Base-by-base conservation (phyloP, 1,140 invertebrate genomes). In the Uloborus diversus region DNA sequence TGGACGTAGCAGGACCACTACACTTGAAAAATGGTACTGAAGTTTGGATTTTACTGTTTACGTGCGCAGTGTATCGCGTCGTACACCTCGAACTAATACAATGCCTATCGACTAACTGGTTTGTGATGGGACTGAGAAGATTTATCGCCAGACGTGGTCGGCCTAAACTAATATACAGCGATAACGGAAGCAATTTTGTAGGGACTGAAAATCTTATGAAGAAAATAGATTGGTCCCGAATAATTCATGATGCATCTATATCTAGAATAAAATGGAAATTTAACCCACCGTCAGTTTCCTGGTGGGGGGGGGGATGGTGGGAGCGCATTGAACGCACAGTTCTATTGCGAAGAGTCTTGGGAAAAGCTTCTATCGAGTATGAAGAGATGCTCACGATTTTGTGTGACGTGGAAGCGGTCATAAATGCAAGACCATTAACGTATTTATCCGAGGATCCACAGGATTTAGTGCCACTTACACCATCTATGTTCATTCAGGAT, bases 1-100 rank as follows among this genome's bases (percentile, higher is more conserved):
- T 86, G 27, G 84, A 87, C 80, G 82, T 85, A 25, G 84, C 85
- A 11, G 85, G 85, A 20, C 85, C 85, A 11, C 32, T 86, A 5
- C 79, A 57, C 61, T 49, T 84, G 4, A 83, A 82, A 61, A 81
- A 73, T 23, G 78, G 57, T 0, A 13, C 61, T 30, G 75, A 73
- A 28, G 23, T 23, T 3, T 69, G 73, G 59, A 42, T 79, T 3
- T 32, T 62, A 23, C 42, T 81, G 4, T 79, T 78, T 30, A 79
- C 33, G 14, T 81, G 73, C 51, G 80, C 81, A 3, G 37, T 81
- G 33, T 76, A 20, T 49, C 28, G 68, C 28, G 66, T 69, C 11
- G n/a, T n/a, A n/a, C n/a, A 87, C 86, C 85, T 85, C 83, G 88
- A 85, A 86, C 81, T 80, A 83, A 84, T 86, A 82, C 83, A 83